Evolutionary conservation across 2,113 vertebrate genomes (phyloP).

Genomic region (Brienomyrus brachyistius): DNA sequence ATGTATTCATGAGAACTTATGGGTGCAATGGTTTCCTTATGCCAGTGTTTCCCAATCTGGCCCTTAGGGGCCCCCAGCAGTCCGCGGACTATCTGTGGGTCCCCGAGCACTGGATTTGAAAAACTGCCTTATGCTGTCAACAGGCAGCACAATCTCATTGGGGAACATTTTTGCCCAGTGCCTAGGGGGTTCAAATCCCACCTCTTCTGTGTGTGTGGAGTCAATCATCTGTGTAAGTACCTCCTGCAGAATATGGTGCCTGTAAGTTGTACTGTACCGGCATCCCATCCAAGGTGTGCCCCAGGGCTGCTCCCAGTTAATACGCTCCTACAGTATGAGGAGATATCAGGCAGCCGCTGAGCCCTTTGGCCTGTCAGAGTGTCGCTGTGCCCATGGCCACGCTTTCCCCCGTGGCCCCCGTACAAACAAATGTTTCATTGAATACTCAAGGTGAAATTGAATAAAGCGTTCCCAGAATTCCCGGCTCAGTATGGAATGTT

Average conservation of each 20-base stretch:
- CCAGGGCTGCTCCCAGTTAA: not conserved
- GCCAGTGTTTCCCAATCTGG: not conserved
- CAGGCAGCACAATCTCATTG: not conserved
- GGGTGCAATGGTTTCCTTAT: not conserved
- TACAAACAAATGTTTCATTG: not conserved
- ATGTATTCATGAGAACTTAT: not conserved
- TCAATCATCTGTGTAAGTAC: no score
- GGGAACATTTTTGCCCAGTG: not conserved
- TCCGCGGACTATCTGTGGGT: not conserved
- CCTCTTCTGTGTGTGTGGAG: not conserved
- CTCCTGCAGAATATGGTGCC: not conserved
- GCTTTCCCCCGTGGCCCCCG: not conserved
- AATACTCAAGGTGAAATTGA: not conserved
- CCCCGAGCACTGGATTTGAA: not conserved
- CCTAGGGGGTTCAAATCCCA: not conserved
- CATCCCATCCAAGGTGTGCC: not conserved
- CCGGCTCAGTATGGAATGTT: slow-evolving; percentile 12
- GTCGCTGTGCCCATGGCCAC: not conserved
- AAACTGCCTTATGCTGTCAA: not conserved
- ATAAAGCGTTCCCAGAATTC: not conserved
- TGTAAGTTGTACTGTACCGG: not conserved
- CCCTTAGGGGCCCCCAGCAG: not conserved
- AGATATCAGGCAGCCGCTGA: not conserved
- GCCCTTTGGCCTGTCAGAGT: not conserved
- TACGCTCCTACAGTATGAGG: not conserved